Evolutionary conservation across 2,113 vertebrate genomes (phyloP), one percentile per base, ranked within the genome.

Genomic region (Paramormyrops kingsleyae): DNA sequence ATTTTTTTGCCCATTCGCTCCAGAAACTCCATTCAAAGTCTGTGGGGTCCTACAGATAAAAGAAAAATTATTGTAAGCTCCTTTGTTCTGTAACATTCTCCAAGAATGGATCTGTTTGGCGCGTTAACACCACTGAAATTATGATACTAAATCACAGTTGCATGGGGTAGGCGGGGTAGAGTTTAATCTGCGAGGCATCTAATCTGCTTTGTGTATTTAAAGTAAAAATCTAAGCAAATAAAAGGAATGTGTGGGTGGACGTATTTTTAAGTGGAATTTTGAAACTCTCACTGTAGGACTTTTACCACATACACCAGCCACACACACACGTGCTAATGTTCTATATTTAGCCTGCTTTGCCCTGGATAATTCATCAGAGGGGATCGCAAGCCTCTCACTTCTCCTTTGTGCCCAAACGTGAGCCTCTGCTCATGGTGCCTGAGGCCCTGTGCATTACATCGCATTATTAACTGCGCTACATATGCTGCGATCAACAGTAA

Each of bases 21-120:
- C 98, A 99, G 93, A 99, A 99, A 92, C 92, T 98, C 99, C 98
- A 99, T 90, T 99, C 98, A 92, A 99, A 99, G 94, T 99, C 98
- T 2, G 94, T 95, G 0, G 95, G 93, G 91, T 99, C 99, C 98
- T 99, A 83, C 94, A 92, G 93, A 89, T 90, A 5, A 91, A 52
- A 39, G 24, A 46, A 52, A 35, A 12, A 59, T 35, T 15, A 62
- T 6, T 66, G 1, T 31, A 12, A 66, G 4, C 3, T 13, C 31
- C 4, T 59, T 5, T 47, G 13, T 44, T 62, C 87, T 44, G 42
- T 24, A 62, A 44, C 56, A 9, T 62, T 39, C n/a, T n/a, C 6
- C 19, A 59, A 66, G 56, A 31, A 44, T 24, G 8, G 19, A 66
- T 88, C 39, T 27, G 13, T 19, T 66, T 59, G 31, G 2, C 50